Evolutionary conservation across 2,113 vertebrate genomes (phyloP).

Genomic region (Saccopteryx bilineata): DNA sequence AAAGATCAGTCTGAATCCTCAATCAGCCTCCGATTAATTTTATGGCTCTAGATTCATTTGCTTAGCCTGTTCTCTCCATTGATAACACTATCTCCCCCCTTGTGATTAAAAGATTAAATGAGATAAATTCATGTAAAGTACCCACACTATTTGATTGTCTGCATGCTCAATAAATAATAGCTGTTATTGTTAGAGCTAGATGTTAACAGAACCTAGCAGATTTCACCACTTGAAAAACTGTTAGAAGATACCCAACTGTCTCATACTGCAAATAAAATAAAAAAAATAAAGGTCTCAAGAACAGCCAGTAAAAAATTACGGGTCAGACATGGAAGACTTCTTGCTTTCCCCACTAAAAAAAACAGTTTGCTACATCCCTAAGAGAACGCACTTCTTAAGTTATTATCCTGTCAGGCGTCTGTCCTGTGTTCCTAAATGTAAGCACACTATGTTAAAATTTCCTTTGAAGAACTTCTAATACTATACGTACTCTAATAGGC

Average conservation of each 20-base stretch:
- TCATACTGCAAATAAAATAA: not conserved
- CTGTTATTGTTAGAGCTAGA: not conserved
- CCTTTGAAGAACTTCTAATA: not conserved
- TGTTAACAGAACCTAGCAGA: not conserved
- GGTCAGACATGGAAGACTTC: not conserved
- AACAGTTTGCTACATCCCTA: not conserved
- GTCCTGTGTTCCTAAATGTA: not conserved
- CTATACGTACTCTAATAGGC: not conserved
- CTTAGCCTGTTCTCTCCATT: not conserved
- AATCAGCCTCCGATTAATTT: slow-evolving; percentile 6
- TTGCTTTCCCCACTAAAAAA: not conserved
- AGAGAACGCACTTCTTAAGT: not conserved
- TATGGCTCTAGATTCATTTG: not conserved
- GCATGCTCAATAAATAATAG: not conserved
- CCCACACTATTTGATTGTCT: not conserved
- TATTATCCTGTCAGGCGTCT: not conserved
- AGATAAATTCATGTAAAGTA: slow-evolving; percentile 5
- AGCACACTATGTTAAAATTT: not conserved
- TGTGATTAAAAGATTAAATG: not conserved
- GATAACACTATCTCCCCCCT: not conserved
- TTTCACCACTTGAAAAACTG: not conserved
- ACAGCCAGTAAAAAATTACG: not conserved
- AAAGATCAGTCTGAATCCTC: not conserved
- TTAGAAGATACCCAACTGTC: not conserved
- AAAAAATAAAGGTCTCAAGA: not conserved